These are phyloP conservation scores for Auanema sp. DNA, from an alignment of 2,888 invertebrate species.

Conservation along the genomic window DNA sequence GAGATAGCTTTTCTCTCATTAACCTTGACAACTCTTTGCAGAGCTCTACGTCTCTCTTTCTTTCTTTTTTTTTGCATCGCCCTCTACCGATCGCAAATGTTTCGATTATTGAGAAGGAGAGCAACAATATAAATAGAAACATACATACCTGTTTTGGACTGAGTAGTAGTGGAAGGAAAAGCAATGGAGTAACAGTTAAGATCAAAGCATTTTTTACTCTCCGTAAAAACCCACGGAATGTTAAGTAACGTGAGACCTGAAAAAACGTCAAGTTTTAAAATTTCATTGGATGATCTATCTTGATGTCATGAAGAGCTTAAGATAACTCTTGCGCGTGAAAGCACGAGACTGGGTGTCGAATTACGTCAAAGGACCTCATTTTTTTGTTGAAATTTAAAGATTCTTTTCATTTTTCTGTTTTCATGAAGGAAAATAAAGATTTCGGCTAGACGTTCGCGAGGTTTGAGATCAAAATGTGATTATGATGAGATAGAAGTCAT, in stretches of 20 bases:
- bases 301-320: background rate
- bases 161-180: slow-evolving; percentile 34
- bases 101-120: too few species aligned
- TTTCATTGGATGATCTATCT: background rate
- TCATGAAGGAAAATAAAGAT: too few species aligned
- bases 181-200: slow-evolving; percentile 37
- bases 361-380: too few species aligned
- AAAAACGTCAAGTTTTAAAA: slow-evolving; percentile 4
- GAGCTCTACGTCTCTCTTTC: background rate
- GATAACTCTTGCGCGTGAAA: too few species aligned
- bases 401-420: too few species aligned
- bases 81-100: too few species aligned
- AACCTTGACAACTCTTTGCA: background rate
- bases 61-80: background rate
- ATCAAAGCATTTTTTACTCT: slow-evolving; percentile 26
- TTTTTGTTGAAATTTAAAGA: too few species aligned
- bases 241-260: slow-evolving; percentile 15
- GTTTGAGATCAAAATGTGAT: too few species aligned
- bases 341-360: too few species aligned
- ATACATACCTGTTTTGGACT: slow-evolving; percentile 14
- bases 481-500: background rate
- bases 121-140: background rate
- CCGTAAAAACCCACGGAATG: slow-evolving; percentile 9
- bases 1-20: background rate
- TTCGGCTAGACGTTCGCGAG: too few species aligned